These are phyloP conservation scores for Lithophane semibrunnea DNA, from an alignment of 2,888 invertebrate genomes.

Conservation along the genomic window DNA sequence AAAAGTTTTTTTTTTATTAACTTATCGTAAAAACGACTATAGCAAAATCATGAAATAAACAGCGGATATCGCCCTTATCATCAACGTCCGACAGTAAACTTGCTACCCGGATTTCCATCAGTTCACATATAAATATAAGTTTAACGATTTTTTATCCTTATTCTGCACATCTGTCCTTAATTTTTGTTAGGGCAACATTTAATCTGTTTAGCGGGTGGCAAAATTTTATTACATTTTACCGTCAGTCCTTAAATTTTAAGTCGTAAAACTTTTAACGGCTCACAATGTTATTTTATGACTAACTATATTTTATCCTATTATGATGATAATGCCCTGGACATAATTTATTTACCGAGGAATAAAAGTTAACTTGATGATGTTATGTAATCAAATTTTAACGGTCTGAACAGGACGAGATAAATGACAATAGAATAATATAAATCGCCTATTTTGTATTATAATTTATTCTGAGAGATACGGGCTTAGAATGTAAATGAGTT, in stretches of 20 bases:
- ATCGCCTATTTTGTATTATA: constrained; percentile 49
- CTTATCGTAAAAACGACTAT: no score
- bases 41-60: not conserved
- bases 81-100: constrained; percentile 18
- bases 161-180: constrained; percentile 62
- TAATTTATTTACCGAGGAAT: constrained; percentile 66
- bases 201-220: constrained; percentile 76
- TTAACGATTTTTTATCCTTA: constrained; percentile 41
- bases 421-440: constrained; percentile 54
- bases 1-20: no score
- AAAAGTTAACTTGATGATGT: constrained; percentile 56
- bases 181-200: constrained; percentile 50
- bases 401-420: constrained; percentile 53
- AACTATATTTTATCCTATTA: constrained; percentile 83
- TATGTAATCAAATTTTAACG: constrained; percentile 63
- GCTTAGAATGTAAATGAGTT: constrained; percentile 45
- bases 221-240: constrained; percentile 82
- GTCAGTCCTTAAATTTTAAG: constrained; percentile 77
- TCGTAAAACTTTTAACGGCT: constrained; percentile 81
- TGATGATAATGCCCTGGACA: constrained; percentile 65
- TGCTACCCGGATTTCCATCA: constrained; percentile 11
- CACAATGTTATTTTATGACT: constrained; percentile 80
- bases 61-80: constrained; percentile 24
- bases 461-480: constrained; percentile 56
- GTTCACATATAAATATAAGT: constrained; percentile 32